phyloP scores from a whole-genome alignment of 2,797 vertebrate species.

The Scolopax rusticola region DNA sequence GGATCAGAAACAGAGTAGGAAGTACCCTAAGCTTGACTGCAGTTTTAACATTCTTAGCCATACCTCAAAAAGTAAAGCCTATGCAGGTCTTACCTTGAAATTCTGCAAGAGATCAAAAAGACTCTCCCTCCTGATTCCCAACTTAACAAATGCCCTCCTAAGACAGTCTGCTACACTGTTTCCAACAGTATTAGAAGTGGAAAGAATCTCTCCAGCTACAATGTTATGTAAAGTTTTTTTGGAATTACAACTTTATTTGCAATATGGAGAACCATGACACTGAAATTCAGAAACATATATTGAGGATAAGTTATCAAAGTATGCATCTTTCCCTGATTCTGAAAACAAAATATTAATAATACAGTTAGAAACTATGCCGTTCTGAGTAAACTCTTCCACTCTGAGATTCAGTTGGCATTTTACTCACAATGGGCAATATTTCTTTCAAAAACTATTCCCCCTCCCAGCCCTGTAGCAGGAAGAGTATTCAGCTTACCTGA shows the following conservation, averaged over 20 bases:
- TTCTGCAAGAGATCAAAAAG: not conserved
- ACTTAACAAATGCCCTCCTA: not conserved
- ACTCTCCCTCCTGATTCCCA: not conserved
- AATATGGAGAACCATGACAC: not conserved
- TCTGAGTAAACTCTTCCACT: not conserved
- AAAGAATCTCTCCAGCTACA: not conserved
- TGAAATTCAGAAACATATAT: not conserved
- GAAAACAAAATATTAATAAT: not conserved
- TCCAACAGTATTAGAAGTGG: not conserved
- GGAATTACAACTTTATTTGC: not conserved
- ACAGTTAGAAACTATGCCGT: not conserved
- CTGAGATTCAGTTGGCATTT: not conserved
- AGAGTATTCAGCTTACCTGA: conserved; percentile 74
- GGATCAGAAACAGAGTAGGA: not conserved
- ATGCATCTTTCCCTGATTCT: not conserved
- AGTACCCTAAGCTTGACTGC: not conserved
- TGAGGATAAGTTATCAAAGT: not conserved
- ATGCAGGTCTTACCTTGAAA: not conserved
- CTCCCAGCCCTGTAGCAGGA: not conserved
- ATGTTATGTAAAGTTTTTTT: not conserved
- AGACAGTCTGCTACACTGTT: not conserved
- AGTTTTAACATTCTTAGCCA: not conserved
- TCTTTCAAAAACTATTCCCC: not conserved
- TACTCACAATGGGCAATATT: not conserved
- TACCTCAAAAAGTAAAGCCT: not conserved